These are phyloP conservation scores for Diarsia mendica DNA, from an alignment of 2,888 invertebrate species.

Conservation along the genomic window DNA sequence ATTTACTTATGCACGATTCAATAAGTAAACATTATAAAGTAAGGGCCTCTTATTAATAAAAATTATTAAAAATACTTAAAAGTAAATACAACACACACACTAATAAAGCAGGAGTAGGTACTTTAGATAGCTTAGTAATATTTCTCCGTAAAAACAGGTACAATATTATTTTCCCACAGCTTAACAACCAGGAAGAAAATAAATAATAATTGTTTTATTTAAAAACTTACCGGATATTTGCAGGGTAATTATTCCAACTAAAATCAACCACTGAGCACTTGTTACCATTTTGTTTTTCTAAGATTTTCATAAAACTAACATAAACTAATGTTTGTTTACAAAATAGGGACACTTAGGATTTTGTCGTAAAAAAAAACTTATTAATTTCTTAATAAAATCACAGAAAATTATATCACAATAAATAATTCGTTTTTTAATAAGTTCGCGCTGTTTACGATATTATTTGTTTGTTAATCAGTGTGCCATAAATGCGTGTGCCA, in stretches of 20 bases:
- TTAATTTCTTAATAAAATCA: constrained; percentile 33
- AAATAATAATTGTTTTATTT: background rate
- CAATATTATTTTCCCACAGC: background rate
- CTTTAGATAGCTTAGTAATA: background rate
- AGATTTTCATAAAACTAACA: constrained; percentile 31
- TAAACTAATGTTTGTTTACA: constrained; percentile 34
- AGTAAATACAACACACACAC: background rate
- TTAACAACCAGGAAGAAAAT: background rate
- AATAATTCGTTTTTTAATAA: background rate
- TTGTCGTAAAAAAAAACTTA: background rate
- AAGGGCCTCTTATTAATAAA: too few relatives aligned
- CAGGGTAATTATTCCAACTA: constrained; percentile 82
- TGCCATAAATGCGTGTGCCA: constrained; percentile 72
- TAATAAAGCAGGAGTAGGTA: background rate
- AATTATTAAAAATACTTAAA: background rate
- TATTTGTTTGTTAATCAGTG: constrained; percentile 22
- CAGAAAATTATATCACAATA: constrained; percentile 48
- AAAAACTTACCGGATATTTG: constrained; percentile 81
- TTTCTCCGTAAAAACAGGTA: background rate
- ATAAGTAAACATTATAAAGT: background rate
- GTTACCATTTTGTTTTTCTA: constrained; percentile 75
- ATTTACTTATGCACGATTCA: background rate
- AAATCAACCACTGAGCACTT: constrained; percentile 82
- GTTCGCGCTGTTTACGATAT: constrained; percentile 24
- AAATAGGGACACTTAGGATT: background rate